phyloP scores from a whole-genome alignment of 1,140 invertebrate species.

The Nymphalis io region DNA sequence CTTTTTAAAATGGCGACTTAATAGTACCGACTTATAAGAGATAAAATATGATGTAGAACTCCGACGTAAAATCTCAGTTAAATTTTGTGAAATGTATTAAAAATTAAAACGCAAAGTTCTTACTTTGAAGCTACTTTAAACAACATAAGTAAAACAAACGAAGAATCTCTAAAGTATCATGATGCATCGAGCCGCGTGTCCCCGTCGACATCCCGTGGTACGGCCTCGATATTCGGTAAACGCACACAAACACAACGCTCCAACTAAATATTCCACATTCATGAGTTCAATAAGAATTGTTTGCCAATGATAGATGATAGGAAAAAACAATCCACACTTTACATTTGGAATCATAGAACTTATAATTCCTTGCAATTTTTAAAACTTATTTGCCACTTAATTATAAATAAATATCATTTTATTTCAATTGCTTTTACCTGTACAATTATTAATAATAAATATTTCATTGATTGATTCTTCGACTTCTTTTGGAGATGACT shows the following conservation, averaged over 20 bases:
- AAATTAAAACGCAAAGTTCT: too few species aligned
- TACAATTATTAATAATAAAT: too few species aligned
- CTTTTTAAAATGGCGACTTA: too few species aligned
- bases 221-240: slow-evolving; percentile 72
- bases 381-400: neutral
- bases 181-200: slow-evolving; percentile 23
- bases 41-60: too few species aligned
- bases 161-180: slow-evolving; percentile 44
- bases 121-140: too few species aligned
- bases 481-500: too few species aligned
- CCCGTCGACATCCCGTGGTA: slow-evolving; percentile 53
- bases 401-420: too few species aligned
- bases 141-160: neutral
- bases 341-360: neutral
- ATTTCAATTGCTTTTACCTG: too few species aligned
- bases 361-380: neutral
- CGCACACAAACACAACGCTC: slow-evolving; percentile 55
- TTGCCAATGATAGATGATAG: slow-evolving; percentile 41
- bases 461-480: too few species aligned
- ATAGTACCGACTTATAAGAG: too few species aligned
- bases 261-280: slow-evolving; percentile 63
- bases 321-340: slow-evolving; percentile 38
- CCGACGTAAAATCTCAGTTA: too few species aligned
- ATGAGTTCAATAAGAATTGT: slow-evolving; percentile 42
- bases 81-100: too few species aligned